Evolutionary conservation across 2,113 vertebrate genomes (phyloP), one percentile per base, ranked within the genome.

Genomic region (Macquaria australasica): DNA sequence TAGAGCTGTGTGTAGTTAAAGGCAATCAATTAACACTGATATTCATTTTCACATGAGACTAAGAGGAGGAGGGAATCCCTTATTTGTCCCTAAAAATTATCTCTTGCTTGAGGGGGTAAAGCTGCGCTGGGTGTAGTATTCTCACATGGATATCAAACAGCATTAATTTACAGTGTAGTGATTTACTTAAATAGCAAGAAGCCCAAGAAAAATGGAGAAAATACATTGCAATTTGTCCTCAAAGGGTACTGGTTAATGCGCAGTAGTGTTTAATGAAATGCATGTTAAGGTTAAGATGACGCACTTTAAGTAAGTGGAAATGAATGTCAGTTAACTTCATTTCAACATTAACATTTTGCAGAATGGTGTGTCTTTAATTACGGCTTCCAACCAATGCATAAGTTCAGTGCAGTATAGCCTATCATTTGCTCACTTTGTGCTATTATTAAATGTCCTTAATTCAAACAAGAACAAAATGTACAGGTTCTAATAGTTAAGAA

Each of bases 381-480:
- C 21, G 37, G 69, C 11, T 69, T 73, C n/a, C 18, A 34, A 76
- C 70, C 62, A 41, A 39, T 31, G 43, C 41, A 34, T 10, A 41
- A 1, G 18, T 34, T 34, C 10, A 71, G 53, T 3, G 5, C 39
- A 41, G 56, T n/a, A 34, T 15, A 67, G 55, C n/a, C 18, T n/a
- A 56, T 73, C 15, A 82, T 81, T 72, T 77, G 23, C 39, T 77
- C 25, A 48, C 39, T 56, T 43, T 56, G 20, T 73, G 51, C 23
- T 8, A 73, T 76, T 75, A 81, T 87, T 60, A 81, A 74, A 80
- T 55, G 77, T 56, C 70, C 31, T 81, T 70, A 37, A 82, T 79
- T 81, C 51, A 82, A 82, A 85, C 53, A 43, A 63, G 39, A 83
- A 92, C 83, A 79, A 84, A 79, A 73, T 84, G 75, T 81, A 43